Conservation (phyloP, 2,113 vertebrate species). For the Strix aluco region DNA sequence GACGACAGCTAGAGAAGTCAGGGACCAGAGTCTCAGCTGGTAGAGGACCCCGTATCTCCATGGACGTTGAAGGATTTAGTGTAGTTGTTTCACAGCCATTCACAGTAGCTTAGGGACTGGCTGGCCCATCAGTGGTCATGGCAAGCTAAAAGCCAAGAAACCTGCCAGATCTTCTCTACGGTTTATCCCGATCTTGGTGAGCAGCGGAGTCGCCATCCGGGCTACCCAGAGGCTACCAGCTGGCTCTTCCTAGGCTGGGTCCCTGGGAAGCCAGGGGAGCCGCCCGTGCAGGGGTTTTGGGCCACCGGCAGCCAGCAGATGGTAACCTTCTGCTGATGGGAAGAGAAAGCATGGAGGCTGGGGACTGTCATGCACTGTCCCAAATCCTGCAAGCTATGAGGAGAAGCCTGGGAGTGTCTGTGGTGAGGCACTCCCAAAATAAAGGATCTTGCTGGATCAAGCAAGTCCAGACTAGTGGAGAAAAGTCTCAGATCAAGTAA, state of each 20-base stretch:
- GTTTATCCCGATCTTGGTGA: background rate
- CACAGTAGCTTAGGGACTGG: background rate
- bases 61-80: accelerated
- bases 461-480: background rate
- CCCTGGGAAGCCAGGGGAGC: background rate
- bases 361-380: background rate
- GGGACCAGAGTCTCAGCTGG: background rate
- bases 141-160: background rate
- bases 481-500: background rate
- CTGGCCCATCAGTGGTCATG: background rate
- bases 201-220: accelerated
- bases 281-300: accelerated
- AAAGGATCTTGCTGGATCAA: background rate
- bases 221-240: background rate
- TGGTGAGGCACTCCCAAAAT: background rate
- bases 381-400: background rate
- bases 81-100: background rate
- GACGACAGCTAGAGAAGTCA: background rate
- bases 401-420: background rate
- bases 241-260: background rate
- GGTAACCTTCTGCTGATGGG: background rate
- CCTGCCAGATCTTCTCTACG: background rate
- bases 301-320: background rate
- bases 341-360: background rate
- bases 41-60: background rate